Percentiles rank a stretch among this genome's conserved stretches.
These are phyloP conservation scores for Eupithecia abbreviata DNA, from an alignment of 2,888 invertebrate genomes.

Conservation along the genomic window DNA sequence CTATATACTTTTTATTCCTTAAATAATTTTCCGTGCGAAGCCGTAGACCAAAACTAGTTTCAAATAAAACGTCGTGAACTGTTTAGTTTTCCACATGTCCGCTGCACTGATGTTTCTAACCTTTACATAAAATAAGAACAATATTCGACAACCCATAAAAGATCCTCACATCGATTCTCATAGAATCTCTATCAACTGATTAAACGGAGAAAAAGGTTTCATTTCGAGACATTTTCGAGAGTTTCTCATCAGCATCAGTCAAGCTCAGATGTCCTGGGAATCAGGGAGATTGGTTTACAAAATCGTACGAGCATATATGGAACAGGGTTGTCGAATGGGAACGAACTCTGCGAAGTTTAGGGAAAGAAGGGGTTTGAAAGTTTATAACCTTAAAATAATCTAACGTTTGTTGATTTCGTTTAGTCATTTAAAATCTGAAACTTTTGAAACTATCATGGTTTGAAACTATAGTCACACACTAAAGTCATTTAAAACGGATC, in stretches of 20 bases:
- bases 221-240: slow-evolving; percentile 26
- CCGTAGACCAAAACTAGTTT: background rate
- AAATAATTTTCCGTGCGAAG: background rate
- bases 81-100: background rate
- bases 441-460: too few relatives aligned
- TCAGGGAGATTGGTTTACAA: slow-evolving; percentile 43
- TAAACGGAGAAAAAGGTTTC: slow-evolving; percentile 27
- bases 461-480: too few relatives aligned
- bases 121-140: slow-evolving; percentile 1
- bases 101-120: background rate
- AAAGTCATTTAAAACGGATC: too few relatives aligned
- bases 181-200: slow-evolving; percentile 24
- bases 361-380: background rate
- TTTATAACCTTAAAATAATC: background rate
- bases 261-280: slow-evolving; percentile 46
- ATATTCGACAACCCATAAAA: slow-evolving; percentile 10
- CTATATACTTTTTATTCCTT: too few relatives aligned
- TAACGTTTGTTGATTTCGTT: too few relatives aligned
- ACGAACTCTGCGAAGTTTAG: background rate
- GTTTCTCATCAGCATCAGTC: slow-evolving; percentile 38
- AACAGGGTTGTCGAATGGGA: slow-evolving; percentile 25
- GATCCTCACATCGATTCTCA: slow-evolving; percentile 5
- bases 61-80: background rate
- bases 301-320: slow-evolving; percentile 49
- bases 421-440: too few relatives aligned